phyloP scores from a whole-genome alignment of 2,113 vertebrate genomes.

The Zosterops lateralis region DNA sequence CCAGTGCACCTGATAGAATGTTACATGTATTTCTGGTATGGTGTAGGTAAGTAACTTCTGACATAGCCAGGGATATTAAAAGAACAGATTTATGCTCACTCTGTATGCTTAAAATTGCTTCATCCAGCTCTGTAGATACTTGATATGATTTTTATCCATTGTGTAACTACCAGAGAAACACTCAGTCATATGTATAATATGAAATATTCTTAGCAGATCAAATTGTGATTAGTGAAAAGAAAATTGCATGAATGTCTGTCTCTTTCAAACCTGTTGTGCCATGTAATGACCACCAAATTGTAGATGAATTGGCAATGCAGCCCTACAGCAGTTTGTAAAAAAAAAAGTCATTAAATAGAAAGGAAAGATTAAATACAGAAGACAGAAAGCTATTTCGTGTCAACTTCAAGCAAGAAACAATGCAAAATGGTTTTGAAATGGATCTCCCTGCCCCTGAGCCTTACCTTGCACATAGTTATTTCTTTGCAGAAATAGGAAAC shows the following conservation, averaged over 20 bases:
- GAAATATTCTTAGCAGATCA: neutral
- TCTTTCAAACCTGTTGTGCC: slow-evolving; percentile 14
- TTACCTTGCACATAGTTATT: slow-evolving; percentile 88
- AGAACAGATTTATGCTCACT: neutral
- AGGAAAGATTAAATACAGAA: slow-evolving; percentile 11
- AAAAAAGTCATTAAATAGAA: neutral
- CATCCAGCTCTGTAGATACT: neutral
- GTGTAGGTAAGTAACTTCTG: neutral
- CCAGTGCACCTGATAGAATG: neutral
- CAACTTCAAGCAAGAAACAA: slow-evolving; percentile 49
- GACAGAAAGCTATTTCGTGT: neutral
- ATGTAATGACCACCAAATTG: neutral
- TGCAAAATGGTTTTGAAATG: neutral
- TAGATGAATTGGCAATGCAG: neutral
- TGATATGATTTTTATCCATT: neutral
- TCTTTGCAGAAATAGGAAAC: slow-evolving; percentile 86
- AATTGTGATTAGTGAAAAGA: neutral
- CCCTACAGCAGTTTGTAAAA: neutral
- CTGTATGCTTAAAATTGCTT: neutral
- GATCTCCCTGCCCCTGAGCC: slow-evolving; percentile 17
- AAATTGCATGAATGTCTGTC: neutral
- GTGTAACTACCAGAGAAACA: neutral
- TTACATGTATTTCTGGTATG: neutral
- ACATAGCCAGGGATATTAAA: neutral
- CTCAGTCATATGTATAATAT: neutral